Conservation (phyloP, 2,113 vertebrate species). For the Paradoxurus hermaphroditus region DNA sequence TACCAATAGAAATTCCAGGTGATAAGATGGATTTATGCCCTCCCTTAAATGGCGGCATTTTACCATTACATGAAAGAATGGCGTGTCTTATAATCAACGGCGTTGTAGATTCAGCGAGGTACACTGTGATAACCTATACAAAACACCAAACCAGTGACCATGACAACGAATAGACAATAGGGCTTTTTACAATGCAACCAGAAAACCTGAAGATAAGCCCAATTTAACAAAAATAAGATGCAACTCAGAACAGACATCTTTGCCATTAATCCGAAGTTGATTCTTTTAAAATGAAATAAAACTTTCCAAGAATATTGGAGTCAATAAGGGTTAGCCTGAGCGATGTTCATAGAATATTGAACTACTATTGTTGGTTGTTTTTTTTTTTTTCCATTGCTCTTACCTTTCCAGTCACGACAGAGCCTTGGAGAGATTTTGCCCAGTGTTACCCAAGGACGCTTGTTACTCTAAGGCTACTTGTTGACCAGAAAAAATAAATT, state of each 20-base stretch:
- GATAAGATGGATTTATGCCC: constrained; percentile 26
- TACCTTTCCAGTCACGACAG: background rate
- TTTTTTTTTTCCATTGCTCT: background rate
- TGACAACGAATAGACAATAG: constrained; percentile 7
- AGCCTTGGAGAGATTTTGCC: background rate
- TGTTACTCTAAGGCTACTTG: constrained; percentile 4
- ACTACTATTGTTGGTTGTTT: background rate
- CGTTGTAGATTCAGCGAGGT: constrained; percentile 12
- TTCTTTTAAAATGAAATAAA: constrained; percentile 49
- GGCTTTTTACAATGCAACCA: background rate
- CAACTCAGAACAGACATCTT: constrained; percentile 35
- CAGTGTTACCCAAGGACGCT: background rate
- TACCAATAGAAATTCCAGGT: constrained; percentile 9
- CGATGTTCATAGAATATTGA: background rate
- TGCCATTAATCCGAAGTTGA: constrained; percentile 25
- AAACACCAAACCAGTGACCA: constrained; percentile 27
- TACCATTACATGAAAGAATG: constrained; percentile 26
- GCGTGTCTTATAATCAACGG: background rate
- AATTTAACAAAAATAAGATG: constrained; percentile 43
- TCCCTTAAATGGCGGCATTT: constrained; percentile 53
- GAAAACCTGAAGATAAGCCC: background rate
- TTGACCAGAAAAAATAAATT: background rate
- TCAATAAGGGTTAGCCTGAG: constrained; percentile 33
- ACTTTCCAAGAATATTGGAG: constrained; percentile 13
- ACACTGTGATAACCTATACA: background rate